Evolutionary conservation across 2,113 vertebrate genomes (phyloP).

Genomic region (Mesocricetus auratus): DNA sequence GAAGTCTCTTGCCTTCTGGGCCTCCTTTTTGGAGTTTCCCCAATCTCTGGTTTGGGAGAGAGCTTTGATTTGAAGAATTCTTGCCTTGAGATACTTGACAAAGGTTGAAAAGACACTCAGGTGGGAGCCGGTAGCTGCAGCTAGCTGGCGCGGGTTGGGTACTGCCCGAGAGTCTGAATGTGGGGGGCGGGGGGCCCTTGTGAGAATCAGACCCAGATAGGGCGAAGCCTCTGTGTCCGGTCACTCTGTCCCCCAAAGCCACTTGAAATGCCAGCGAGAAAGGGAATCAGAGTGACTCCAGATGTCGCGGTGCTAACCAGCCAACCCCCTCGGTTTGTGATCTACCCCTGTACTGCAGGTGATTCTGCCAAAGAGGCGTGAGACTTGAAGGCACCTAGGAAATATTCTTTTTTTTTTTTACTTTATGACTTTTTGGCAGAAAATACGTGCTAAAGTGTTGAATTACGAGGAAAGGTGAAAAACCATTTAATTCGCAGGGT

Average conservation of each 20-base stretch:
- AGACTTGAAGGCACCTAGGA: slow-evolving; percentile 2
- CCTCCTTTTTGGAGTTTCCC: not conserved
- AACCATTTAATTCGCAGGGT: slow-evolving; percentile 45
- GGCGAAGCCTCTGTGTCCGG: not conserved
- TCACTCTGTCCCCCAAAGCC: slow-evolving; percentile 20
- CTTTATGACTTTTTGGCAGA: slow-evolving; percentile 56
- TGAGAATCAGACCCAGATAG: not conserved
- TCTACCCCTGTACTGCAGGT: not conserved
- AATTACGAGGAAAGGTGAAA: slow-evolving; percentile 71
- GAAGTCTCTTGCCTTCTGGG: not conserved
- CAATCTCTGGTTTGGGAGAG: not conserved
- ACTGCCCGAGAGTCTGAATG: not conserved
- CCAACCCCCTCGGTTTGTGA: not conserved
- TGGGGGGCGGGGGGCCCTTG: not conserved
- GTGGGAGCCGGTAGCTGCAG: slow-evolving; percentile 46
- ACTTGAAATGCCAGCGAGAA: not conserved
- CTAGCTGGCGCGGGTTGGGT: not conserved
- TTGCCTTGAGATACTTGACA: slow-evolving; percentile 70
- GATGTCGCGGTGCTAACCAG: not conserved
- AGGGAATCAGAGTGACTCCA: not conserved
- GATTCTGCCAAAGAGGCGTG: slow-evolving; percentile 19
- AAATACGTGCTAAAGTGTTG: slow-evolving; percentile 73
- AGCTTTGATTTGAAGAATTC: slow-evolving; percentile 7
- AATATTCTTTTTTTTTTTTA: not conserved
- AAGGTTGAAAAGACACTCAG: slow-evolving; percentile 69